A percentile compares a stretch with the other conserved stretches of the same genome.
These are phyloP conservation scores for Apostichopus californicus DNA, from an alignment of 35 echinoderm and acorn worm genomes.

Conservation along the genomic window DNA sequence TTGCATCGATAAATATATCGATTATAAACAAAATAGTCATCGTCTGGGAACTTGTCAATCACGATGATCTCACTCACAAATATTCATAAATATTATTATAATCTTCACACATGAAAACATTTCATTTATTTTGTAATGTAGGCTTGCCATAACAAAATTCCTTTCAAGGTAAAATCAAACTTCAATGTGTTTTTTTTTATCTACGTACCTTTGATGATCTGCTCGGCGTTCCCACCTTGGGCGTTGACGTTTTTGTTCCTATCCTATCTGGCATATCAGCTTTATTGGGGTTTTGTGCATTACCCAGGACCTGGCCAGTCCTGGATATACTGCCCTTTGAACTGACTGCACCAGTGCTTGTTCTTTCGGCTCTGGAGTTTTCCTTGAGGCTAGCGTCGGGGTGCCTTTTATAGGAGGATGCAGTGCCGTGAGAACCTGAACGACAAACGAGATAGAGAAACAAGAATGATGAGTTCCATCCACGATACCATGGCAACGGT, in stretches of 20 bases:
- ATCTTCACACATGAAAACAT: too few relatives aligned
- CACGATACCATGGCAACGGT: background rate
- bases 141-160: too few relatives aligned
- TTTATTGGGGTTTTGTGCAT: conserved; percentile 56
- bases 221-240: conserved; percentile 36
- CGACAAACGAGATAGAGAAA: conserved; percentile 17
- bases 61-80: too few relatives aligned
- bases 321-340: background rate
- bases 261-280: conserved; percentile 48
- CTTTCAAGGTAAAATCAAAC: background rate
- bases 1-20: too few relatives aligned
- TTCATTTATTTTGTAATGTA: too few relatives aligned
- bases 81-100: too few relatives aligned
- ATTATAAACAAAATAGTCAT: too few relatives aligned
- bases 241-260: conserved; percentile 21
- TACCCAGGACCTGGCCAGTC: conserved; percentile 12
- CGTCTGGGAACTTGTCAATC: too few relatives aligned
- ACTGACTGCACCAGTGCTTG: conserved; percentile 27
- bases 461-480: background rate
- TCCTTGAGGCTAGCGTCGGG: conserved; percentile 53
- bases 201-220: conserved; percentile 1
- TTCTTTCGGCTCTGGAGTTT: conserved; percentile 30
- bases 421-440: conserved; percentile 35
- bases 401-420: conserved; percentile 40
- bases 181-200: background rate